These are phyloP conservation scores for Latrodectus geometricus DNA, from an alignment of 1,140 invertebrate species.

Conservation along the genomic window DNA sequence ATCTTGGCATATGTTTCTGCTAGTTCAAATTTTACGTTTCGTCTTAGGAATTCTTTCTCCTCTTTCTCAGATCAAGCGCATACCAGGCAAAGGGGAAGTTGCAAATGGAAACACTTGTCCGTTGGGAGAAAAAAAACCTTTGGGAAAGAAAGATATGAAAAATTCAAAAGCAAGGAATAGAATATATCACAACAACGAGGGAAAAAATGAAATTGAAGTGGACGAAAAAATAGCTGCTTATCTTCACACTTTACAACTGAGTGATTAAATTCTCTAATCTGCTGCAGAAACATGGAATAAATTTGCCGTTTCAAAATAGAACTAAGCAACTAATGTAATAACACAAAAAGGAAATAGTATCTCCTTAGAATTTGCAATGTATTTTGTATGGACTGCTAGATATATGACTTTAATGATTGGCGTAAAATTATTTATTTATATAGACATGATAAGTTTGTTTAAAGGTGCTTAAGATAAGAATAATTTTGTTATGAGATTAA, in stretches of 20 bases:
- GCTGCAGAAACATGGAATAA: background rate
- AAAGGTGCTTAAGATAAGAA: too few species aligned
- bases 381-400: too few species aligned
- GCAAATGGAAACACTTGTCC: background rate
- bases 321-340: too few species aligned
- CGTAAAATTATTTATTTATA: too few species aligned
- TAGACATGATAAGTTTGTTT: too few species aligned
- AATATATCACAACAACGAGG: background rate
- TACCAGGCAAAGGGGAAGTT: background rate
- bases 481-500: too few species aligned
- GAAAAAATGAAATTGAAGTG: background rate
- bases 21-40: background rate
- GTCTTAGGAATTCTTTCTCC: background rate
- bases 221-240: background rate
- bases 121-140: background rate
- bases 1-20: background rate
- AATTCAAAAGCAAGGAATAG: conserved; percentile 31
- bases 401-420: too few species aligned
- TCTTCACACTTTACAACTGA: conserved; percentile 13
- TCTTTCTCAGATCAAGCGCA: background rate
- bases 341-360: too few species aligned
- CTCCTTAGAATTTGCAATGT: too few species aligned
- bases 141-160: conserved; percentile 27
- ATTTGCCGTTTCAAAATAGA: too few species aligned
- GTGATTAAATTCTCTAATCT: conserved; percentile 13